Base-by-base conservation (phyloP, 2,888 invertebrate genomes). In the Deilephila porcellus region DNA sequence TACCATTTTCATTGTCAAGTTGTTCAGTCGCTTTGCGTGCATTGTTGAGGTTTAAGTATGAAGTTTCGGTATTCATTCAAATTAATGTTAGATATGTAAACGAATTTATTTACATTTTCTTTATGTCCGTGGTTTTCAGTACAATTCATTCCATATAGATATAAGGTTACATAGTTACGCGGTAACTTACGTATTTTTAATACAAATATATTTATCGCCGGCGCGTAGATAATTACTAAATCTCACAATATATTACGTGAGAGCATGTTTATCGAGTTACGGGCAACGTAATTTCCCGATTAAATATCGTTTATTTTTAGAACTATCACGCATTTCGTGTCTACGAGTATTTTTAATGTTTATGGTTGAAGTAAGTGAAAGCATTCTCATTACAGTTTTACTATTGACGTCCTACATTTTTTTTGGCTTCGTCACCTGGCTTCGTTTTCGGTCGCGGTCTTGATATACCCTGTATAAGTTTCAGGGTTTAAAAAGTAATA, bases 251-350 rank as follows among this genome's bases (percentile, higher is more conserved):
- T 63, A 4, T 34, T 1, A 37, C 62, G 29, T 32, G 32, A 32
- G 32, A 32, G 5, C 1, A 63, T 20, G n/a, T 63, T 37, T 7
- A 63, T 19, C 17, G 63, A 29, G 62, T 29, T 29, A 62, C 34
- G 32, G 5, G 32, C 29, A 34, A 63, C 63, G 29, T 37, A 63
- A 63, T n/a, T 19, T 34, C 63, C 34, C n/a, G n/a, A 63, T 34
- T n/a, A 63, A 32, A 63, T 19, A n/a, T 6, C 56, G 37, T 37
- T 63, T 63, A 63, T 63, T 63, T 63, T 63, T 63, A 37, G 1
- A 37, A 34, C 4, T n/a, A 63, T 63, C 63, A 34, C 63, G 63
- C 37, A 37, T n/a, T 63, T 7, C 5, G 34, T n/a, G n/a, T 37
- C 17, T 34, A 34, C 29, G 32, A 6, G 19, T 32, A 19, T 62